phyloP scores from a whole-genome alignment of 92 coral and sea anemone species.

The Muricea muricata region DNA sequence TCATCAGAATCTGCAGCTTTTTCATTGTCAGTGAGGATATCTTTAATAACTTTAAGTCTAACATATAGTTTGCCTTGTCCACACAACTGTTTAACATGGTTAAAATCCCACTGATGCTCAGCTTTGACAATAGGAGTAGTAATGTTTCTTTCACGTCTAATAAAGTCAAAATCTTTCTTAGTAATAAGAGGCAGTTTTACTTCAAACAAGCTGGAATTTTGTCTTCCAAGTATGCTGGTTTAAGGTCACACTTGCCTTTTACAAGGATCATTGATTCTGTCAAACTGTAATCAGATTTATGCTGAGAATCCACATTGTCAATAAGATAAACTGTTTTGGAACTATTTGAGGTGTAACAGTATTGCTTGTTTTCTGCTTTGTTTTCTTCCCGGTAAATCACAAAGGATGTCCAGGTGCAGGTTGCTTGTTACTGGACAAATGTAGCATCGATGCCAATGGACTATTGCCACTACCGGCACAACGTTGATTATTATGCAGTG shows the following conservation, averaged over 20 bases:
- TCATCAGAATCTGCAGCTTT: too few relatives aligned
- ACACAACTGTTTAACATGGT: constrained; percentile 70
- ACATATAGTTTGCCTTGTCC: constrained; percentile 66
- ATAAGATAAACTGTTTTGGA: constrained; percentile 66
- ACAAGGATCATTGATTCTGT: constrained; percentile 45
- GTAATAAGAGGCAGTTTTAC: constrained; percentile 44
- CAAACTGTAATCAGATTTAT: too few relatives aligned
- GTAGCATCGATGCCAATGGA: too few relatives aligned
- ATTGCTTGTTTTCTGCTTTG: background rate
- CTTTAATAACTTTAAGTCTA: too few relatives aligned
- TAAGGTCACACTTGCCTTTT: constrained; percentile 61
- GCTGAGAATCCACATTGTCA: too few relatives aligned
- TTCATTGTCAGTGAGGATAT: too few relatives aligned
- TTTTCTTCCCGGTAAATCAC: constrained; percentile 13
- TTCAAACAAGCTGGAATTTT: constrained; percentile 29
- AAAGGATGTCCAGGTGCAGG: constrained; percentile 54
- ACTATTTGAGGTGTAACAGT: background rate
- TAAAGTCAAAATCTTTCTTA: constrained; percentile 57
- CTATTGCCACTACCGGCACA: too few relatives aligned
- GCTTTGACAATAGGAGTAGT: constrained; percentile 58
- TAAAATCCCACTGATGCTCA: constrained; percentile 65
- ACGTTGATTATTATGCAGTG: too few relatives aligned
- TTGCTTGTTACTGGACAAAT: too few relatives aligned
- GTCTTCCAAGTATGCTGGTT: constrained; percentile 24
- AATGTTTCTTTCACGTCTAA: constrained; percentile 62